Conservation (phyloP, 2,113 vertebrate genomes). For the Gorsachius goisagi region DNA sequence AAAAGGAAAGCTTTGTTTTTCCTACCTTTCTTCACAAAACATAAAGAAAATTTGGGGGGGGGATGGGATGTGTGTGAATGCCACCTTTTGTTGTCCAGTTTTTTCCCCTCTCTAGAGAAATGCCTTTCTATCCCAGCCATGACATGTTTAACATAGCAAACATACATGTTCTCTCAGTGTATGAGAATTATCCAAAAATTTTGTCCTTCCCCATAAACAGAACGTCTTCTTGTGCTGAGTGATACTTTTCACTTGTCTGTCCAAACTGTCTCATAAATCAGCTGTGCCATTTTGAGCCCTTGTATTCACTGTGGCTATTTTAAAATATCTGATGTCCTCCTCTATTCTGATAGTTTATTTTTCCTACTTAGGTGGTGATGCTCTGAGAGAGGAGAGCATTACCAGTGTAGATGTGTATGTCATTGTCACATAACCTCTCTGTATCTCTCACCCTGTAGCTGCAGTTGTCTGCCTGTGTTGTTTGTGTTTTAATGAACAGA, state of each 20-base stretch:
- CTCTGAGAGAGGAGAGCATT: neutral
- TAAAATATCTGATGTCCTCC: neutral
- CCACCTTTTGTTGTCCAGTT: neutral
- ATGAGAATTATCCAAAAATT: neutral
- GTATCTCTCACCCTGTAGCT: neutral
- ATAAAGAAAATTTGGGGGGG: neutral
- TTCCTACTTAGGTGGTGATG: neutral
- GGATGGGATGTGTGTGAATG: too few relatives aligned
- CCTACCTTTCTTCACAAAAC: neutral
- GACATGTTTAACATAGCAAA: neutral
- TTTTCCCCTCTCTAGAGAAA: neutral
- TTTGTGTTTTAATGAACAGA: conserved; percentile 28
- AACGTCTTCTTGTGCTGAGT: neutral
- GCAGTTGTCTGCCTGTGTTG: neutral
- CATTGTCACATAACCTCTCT: neutral
- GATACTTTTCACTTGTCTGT: neutral
- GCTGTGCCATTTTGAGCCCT: neutral
- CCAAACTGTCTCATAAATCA: neutral
- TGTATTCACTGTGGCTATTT: neutral
- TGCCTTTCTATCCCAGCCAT: neutral
- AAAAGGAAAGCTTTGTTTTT: neutral
- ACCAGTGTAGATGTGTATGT: neutral
- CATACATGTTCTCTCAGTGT: neutral
- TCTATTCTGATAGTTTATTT: neutral
- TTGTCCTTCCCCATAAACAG: neutral